A percentile compares a stretch with the other conserved stretches of the same genome.
phyloP scores from a whole-genome alignment of 1,140 invertebrate genomes.

The Atta colombica region DNA sequence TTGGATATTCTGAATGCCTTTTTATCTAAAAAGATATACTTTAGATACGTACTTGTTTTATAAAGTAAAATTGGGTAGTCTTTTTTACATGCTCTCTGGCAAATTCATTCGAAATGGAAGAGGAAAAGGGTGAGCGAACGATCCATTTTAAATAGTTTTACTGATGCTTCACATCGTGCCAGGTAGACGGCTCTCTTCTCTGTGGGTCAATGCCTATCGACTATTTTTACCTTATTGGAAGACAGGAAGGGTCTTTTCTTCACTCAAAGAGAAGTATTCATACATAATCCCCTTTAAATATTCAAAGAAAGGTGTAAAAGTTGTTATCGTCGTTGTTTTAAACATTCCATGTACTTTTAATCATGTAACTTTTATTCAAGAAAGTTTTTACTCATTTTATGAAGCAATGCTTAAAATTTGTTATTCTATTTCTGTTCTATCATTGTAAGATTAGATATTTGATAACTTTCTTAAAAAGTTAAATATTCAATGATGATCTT shows the following conservation, averaged over 20 bases:
- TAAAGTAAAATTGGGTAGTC: conserved; percentile 3
- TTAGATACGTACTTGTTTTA: not conserved
- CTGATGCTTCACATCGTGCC: conserved; percentile 23
- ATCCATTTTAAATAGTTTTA: conserved; percentile 21
- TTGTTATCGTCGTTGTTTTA: not conserved
- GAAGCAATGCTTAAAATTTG: not conserved
- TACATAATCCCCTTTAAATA: not conserved
- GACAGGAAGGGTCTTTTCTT: conserved; percentile 21
- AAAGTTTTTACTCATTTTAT: not conserved
- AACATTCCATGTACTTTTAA: not conserved
- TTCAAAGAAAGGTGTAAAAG: conserved; percentile 22
- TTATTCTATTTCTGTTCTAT: not conserved
- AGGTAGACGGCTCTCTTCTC: conserved; percentile 34
- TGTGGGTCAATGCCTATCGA: conserved; percentile 57
- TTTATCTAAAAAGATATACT: conserved; percentile 6
- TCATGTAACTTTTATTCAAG: not conserved
- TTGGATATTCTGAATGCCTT: not conserved
- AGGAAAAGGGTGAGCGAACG: not conserved
- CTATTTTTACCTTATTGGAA: conserved; percentile 55
- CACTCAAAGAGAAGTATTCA: conserved; percentile 9
- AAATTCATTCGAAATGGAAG: not conserved
- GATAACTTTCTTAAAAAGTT: not conserved
- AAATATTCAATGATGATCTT: not conserved
- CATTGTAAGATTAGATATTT: not conserved
- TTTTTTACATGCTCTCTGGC: not conserved